Conservation (phyloP, 2,113 vertebrate species). For the Grammomys dolichurus region DNA sequence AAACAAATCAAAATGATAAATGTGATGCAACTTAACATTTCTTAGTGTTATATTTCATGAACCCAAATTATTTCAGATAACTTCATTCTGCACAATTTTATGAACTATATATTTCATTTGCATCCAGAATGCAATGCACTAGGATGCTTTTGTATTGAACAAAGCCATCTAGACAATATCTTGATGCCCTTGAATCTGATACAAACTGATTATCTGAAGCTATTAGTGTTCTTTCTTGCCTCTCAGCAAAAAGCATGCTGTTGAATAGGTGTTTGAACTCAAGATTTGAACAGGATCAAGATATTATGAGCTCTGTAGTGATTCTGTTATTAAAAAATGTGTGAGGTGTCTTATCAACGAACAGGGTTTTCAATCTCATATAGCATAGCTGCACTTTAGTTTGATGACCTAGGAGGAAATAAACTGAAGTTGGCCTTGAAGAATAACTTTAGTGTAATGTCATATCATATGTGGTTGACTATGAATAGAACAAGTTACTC, state of each 20-base stretch:
- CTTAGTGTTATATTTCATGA: not conserved
- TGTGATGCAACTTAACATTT: not conserved
- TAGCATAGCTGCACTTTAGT: not conserved
- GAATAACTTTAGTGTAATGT: not conserved
- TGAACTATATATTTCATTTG: not conserved
- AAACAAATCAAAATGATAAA: not conserved
- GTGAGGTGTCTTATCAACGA: not conserved
- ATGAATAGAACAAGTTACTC: rapidly evolving
- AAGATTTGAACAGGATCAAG: not conserved
- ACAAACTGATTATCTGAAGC: not conserved
- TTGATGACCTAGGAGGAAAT: not conserved
- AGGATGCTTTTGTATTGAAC: not conserved
- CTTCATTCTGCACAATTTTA: not conserved
- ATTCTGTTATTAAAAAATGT: not conserved
- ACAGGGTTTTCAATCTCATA: not conserved
- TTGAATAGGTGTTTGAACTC: not conserved
- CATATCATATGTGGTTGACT: not conserved
- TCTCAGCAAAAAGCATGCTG: not conserved
- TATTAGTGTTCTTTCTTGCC: not conserved
- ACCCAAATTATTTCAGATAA: not conserved
- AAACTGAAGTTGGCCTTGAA: not conserved
- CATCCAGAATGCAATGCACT: rapidly evolving
- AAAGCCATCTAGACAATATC: too few species aligned
- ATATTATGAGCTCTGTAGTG: not conserved
- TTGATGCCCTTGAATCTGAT: not conserved